A percentile compares a stretch with the other conserved stretches of the same genome.
Conservation (phyloP, 1,140 invertebrate species). For the Schlechtendalia chinensis region DNA sequence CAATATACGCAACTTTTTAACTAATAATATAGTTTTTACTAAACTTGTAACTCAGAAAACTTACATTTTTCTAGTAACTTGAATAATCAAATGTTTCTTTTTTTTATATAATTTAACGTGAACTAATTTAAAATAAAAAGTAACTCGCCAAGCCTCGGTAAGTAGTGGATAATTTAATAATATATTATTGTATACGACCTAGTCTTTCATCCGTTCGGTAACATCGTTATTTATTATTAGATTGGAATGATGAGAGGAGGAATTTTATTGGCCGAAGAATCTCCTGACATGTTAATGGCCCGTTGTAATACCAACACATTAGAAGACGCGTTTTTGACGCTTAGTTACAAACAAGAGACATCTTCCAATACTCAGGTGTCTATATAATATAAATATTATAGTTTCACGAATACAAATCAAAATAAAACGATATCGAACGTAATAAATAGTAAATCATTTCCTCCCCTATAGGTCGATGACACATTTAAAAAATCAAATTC, state of each 20-base stretch:
- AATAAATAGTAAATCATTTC: neutral
- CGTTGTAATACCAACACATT: constrained; percentile 59
- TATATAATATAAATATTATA: too few species aligned
- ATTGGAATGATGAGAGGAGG: constrained; percentile 66
- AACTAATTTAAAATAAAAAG: too few species aligned
- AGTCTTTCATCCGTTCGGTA: neutral
- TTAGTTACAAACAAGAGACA: constrained; percentile 55
- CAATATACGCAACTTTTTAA: too few species aligned
- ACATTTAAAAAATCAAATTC: neutral
- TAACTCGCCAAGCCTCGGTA: too few species aligned
- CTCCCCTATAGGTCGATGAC: neutral
- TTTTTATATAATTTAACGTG: too few species aligned
- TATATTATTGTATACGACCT: too few species aligned
- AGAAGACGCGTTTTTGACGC: constrained; percentile 65
- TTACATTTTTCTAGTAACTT: too few species aligned
- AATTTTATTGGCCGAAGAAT: constrained; percentile 62
- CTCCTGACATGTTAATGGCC: constrained; percentile 59
- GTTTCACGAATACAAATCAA: too few species aligned
- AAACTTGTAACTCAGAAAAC: too few species aligned
- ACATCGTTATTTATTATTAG: constrained; percentile 54
- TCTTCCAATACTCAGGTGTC: constrained; percentile 10
- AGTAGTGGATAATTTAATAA: too few species aligned
- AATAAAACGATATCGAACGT: neutral
- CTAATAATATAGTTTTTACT: too few species aligned
- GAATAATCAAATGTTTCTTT: too few species aligned